A percentile compares a stretch with the other conserved stretches of the same genome.
phyloP scores from a whole-genome alignment of 2,113 vertebrate species.

The Eptesicus fuscus region DNA sequence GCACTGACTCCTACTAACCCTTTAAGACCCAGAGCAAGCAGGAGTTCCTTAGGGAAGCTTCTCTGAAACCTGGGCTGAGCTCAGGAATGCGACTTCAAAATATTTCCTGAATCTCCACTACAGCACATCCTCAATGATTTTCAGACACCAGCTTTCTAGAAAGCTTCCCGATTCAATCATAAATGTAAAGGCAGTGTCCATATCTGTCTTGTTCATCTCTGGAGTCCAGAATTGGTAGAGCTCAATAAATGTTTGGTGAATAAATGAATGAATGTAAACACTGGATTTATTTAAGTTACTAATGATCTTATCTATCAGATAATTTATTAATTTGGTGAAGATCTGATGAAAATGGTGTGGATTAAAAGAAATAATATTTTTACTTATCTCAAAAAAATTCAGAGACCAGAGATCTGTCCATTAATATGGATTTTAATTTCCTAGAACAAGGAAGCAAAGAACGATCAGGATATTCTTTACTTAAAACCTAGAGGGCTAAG shows the following conservation, averaged over 20 bases:
- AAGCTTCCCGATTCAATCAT: background rate
- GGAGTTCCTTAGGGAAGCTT: background rate
- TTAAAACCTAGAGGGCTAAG: background rate
- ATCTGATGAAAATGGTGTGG: background rate
- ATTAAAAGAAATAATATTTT: constrained; percentile 11
- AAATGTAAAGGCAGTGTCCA: background rate
- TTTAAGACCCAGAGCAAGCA: background rate
- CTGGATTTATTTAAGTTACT: constrained; percentile 6
- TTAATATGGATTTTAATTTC: constrained; percentile 1
- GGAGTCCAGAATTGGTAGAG: background rate
- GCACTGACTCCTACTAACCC: background rate
- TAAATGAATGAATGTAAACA: background rate
- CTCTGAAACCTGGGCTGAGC: background rate
- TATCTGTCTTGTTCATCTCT: background rate
- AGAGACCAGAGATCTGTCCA: background rate
- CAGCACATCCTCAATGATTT: background rate
- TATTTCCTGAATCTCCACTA: background rate
- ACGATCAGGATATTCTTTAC: background rate
- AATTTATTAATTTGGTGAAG: background rate
- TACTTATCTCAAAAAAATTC: constrained; percentile 12
- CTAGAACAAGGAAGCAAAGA: constrained; percentile 13
- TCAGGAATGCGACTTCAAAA: background rate
- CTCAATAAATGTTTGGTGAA: background rate
- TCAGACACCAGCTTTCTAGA: background rate
- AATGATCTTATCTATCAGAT: background rate